Base-by-base conservation (phyloP, 1,140 invertebrate genomes). In the Drosophila pruinosa region DNA sequence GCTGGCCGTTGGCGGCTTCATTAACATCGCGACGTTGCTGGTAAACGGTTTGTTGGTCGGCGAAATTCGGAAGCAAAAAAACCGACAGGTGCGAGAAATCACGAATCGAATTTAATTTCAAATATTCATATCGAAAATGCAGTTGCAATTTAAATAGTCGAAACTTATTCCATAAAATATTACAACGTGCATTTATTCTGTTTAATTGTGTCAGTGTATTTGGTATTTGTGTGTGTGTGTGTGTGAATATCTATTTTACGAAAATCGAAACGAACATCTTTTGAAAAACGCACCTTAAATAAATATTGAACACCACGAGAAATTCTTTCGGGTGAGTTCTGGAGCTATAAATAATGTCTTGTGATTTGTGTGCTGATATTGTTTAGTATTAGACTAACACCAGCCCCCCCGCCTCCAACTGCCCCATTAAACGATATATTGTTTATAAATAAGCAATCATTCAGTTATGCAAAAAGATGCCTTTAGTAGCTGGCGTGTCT, bases 21-120 rank as follows among this genome's bases (percentile, higher is more conserved):
- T 86, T 88, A 65, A 65, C 81, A 71, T 72, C 79, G 85, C 70
- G 81, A 64, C 82, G 70, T 74, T 86, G 82, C 58, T 81, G 73
- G 64, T 47, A 71, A 72, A 68, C 78, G 81, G 82, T 88, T 88
- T 39, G 65, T 69, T 63, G 28, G 57, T 65, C 38, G 69, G 45
- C 56, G 10, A 28, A 24, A 0, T 31, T 6, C 50, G 17, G 3
- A 4, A 14, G 39, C n/a, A n/a, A 34, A 4, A 26, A 48, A 52
- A 82, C 21, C 58, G 52, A 64, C 59, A 58, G 68, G 61, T 71
- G 39, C 52, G 54, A 56, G 56, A 39, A 22, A 53, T 21, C 26
- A 41, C 22, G 53, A 56, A 24, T 4, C 14, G 10, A 48, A 26
- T 34, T 50, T 8, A 43, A 36, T 15, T 48, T 59, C 38, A 15